Evolutionary conservation across 2,113 vertebrate species (phyloP).

Genomic region (Peromyscus californicus): DNA sequence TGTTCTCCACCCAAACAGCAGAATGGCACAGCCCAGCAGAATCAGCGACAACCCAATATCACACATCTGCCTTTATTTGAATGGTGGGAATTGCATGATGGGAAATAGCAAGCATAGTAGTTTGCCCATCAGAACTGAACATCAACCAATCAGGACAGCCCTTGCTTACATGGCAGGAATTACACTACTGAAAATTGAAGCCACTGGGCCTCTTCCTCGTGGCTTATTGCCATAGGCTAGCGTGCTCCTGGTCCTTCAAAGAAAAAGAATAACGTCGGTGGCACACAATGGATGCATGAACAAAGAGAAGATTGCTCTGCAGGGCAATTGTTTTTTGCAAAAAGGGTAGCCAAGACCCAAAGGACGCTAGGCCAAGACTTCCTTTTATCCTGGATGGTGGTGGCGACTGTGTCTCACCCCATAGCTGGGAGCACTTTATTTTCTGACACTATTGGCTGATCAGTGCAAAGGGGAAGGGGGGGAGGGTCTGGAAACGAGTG

Average conservation of each 20-base stretch:
- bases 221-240: background rate
- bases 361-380: background rate
- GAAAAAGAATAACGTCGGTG: background rate
- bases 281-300: fast-evolving
- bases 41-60: background rate
- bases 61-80: background rate
- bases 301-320: background rate
- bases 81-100: background rate
- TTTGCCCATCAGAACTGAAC: background rate
- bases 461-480: background rate
- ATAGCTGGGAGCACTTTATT: background rate
- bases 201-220: background rate
- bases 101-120: background rate
- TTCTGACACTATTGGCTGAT: background rate
- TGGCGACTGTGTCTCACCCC: background rate
- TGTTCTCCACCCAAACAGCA: too few relatives aligned
- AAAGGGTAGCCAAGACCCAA: background rate
- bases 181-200: background rate
- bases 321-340: background rate
- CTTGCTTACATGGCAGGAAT: background rate
- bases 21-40: background rate
- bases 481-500: background rate
- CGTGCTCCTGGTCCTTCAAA: background rate
- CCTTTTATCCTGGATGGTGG: background rate
- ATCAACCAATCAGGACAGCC: background rate